Conservation (phyloP, 2,888 invertebrate species). For the Ophion slaviceki region DNA sequence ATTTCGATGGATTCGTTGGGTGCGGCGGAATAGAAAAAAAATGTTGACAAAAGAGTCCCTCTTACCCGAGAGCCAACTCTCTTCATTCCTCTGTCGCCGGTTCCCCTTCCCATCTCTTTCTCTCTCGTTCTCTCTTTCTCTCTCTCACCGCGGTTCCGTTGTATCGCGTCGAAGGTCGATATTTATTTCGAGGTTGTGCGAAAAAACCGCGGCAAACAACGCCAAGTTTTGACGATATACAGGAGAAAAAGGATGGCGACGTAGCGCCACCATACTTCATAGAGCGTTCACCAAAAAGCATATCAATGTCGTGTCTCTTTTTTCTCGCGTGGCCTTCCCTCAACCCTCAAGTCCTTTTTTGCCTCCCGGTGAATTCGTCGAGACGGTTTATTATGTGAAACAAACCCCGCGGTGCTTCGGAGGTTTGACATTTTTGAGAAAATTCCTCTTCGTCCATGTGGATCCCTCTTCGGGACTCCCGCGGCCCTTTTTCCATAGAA, state of each 20-base stretch:
- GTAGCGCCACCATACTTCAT: constrained; percentile 39
- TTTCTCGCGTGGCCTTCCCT: not conserved
- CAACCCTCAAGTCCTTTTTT: not conserved
- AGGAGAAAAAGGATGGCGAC: constrained; percentile 18
- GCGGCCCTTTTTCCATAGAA: constrained; percentile 19
- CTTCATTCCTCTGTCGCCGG: constrained; percentile 25
- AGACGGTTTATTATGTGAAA: constrained; percentile 66
- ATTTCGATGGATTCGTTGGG: constrained; percentile 10
- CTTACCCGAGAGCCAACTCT: constrained; percentile 36
- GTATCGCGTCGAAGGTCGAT: constrained; percentile 58
- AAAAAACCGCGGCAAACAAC: constrained; percentile 20
- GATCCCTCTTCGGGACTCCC: constrained; percentile 50
- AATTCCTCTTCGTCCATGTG: constrained; percentile 75
- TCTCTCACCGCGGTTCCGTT: constrained; percentile 34
- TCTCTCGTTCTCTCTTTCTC: not conserved
- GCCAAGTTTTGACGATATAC: constrained; percentile 9
- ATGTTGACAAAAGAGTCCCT: constrained; percentile 50
- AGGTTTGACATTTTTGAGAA: constrained; percentile 80
- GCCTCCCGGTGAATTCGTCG: constrained; percentile 43
- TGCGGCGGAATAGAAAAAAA: constrained; percentile 43
- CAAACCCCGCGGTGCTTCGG: constrained; percentile 62
- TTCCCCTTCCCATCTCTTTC: constrained; percentile 1
- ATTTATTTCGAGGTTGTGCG: constrained; percentile 49
- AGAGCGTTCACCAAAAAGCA: constrained; percentile 18
- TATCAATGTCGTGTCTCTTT: constrained; percentile 30